These are phyloP conservation scores for Seira sanloemensis DNA, from an alignment of 2,888 invertebrate species.

Conservation along the genomic window DNA sequence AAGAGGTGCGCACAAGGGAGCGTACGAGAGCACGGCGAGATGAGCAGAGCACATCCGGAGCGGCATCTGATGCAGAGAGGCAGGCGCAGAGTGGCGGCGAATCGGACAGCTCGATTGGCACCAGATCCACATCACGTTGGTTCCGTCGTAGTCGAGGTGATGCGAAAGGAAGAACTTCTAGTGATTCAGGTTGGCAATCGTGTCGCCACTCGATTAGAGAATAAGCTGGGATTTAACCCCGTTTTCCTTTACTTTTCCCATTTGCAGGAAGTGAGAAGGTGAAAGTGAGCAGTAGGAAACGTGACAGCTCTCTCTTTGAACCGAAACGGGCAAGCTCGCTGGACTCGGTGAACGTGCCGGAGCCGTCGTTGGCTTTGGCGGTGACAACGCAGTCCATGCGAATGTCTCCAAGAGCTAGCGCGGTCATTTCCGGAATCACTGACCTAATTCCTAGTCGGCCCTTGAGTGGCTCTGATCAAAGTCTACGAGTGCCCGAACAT, in stretches of 20 bases:
- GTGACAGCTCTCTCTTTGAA: constrained; percentile 62
- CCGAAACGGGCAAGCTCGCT: constrained; percentile 70
- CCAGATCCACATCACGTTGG: constrained; percentile 71
- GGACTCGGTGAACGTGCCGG: constrained; percentile 68
- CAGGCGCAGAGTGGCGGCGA: constrained; percentile 56
- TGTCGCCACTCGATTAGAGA: neutral
- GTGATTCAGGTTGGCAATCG: constrained; percentile 70
- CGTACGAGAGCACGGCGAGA: constrained; percentile 24
- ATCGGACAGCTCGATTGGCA: constrained; percentile 64
- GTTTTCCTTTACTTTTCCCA: neutral
- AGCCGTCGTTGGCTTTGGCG: constrained; percentile 12
- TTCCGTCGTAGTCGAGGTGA: constrained; percentile 70
- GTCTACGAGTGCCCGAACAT: constrained; percentile 70
- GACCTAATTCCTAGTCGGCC: constrained; percentile 74
- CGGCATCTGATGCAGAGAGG: constrained; percentile 50
- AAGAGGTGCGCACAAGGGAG: constrained; percentile 24
- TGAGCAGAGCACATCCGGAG: constrained; percentile 6
- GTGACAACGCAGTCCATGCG: constrained; percentile 68
- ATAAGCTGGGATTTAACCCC: neutral
- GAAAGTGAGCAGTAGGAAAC: constrained; percentile 56
- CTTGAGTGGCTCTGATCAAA: constrained; percentile 69
- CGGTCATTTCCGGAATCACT: constrained; percentile 76
- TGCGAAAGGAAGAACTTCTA: constrained; percentile 71
- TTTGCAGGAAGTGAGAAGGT: constrained; percentile 70
- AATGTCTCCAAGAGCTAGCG: constrained; percentile 74